Evolutionary conservation across 2,888 invertebrate genomes (phyloP), one percentile per base, ranked within the genome.

Genomic region (Cerastoderma edule): DNA sequence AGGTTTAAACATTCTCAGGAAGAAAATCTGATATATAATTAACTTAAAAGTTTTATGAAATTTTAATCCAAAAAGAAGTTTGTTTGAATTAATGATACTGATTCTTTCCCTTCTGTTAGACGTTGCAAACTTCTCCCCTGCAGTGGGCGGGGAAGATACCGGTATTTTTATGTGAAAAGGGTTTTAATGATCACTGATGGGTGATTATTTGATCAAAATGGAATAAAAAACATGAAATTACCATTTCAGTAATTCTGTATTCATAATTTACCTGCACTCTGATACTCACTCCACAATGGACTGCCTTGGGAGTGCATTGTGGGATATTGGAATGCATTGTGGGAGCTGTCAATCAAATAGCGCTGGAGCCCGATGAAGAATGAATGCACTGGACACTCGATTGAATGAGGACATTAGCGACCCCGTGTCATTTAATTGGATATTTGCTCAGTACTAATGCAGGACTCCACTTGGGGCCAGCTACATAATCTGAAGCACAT

Each of bases 311-410:
- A 60, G 39, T 60, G 60, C 60, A 60, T 60, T 60, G 39, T 60
- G 60, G 39, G 60, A 60, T 60, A 60, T 60, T 39, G 24, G 39
- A 60, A 39, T 60, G 60, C 60, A 60, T 60, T 60, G 60, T 60
- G 39, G 60, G 60, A 60, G 60, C 60, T 60, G 60, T 60, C 60
- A 60, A 60, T 60, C 60, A 60, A 39, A 39, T 60, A 39, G 39
- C 60, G 39, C 39, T 60, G 39, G 60, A 60, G 60, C 35, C 39
- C 60, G 10, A 39, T 57, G 27, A 60, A 60, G 33, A 33, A 35
- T 60, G 60, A 60, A 60, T 60, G 60, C 60, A 60, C 22, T 39
- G 60, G 60, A 35, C 60, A 60, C n/a, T 24, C 39, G 35, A n/a
- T 39, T 60, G 60, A 60, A 60, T 60, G 33, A 32, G 27, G 2